A percentile compares a stretch with the other conserved stretches of the same genome.
Evolutionary conservation across 2,113 vertebrate genomes (phyloP).

Genomic region (Argyrosomus japonicus): DNA sequence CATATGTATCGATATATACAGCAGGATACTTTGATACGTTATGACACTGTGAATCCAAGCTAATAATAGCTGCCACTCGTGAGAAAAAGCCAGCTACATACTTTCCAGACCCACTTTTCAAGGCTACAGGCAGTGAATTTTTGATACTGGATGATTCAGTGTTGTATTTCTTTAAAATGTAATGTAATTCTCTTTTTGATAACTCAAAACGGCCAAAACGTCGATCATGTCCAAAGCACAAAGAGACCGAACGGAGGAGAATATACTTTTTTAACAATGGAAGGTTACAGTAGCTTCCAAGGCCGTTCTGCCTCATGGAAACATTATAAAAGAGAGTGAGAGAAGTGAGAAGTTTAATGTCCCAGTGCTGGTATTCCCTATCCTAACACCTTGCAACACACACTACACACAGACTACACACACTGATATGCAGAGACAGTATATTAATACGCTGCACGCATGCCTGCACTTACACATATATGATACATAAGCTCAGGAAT

Average conservation of each 20-base stretch:
- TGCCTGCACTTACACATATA: background rate
- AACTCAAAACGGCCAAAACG: background rate
- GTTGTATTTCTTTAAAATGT: background rate
- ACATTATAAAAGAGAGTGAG: slow-evolving; percentile 28
- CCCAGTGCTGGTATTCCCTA: slow-evolving; percentile 15
- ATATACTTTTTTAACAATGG: slow-evolving; percentile 9
- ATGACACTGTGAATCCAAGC: no score
- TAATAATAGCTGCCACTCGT: background rate
- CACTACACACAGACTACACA: background rate
- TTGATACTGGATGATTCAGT: background rate
- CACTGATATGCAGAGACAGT: background rate
- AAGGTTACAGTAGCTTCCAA: slow-evolving; percentile 35
- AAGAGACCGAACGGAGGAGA: background rate
- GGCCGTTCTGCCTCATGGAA: slow-evolving; percentile 42
- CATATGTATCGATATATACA: background rate
- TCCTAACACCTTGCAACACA: background rate
- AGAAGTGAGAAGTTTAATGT: slow-evolving; percentile 54
- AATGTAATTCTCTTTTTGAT: background rate
- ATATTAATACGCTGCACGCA: slow-evolving; percentile 1
- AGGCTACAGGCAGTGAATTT: background rate
- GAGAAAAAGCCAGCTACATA: background rate
- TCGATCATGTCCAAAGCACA: background rate
- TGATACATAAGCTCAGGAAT: background rate
- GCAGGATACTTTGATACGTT: background rate
- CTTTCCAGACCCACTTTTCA: background rate